Base-by-base conservation (phyloP, 2,888 invertebrate species). In the Oegoconia quadripuncta region DNA sequence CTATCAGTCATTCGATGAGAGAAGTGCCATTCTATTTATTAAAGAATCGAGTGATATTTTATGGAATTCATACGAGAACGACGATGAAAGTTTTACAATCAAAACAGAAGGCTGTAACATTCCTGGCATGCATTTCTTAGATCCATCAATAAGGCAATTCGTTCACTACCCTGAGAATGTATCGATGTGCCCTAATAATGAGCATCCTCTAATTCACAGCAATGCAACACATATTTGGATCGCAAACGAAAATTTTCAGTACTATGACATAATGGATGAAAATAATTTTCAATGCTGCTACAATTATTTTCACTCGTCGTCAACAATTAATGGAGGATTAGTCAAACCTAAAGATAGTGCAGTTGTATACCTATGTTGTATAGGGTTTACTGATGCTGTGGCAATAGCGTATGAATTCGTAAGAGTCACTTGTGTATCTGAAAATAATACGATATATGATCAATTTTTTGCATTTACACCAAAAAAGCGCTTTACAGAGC, bases 391-490 rank as follows among this genome's bases (percentile, higher is more conserved):
- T n/a, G 66, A 73, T 25, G 66, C 71, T 12, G 74, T 83, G 43
- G 66, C 77, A 55, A 74, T 90, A 18, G 55, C 63, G 3, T 79
- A 89, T 41, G 95, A 95, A 72, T 95, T 93, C 63, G 88, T 94
- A 7, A 89, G 88, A 70, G 91, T 95, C 2, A 80, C 82, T 14
- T 95, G 95, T 66, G 74, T 65, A 11, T 76, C 81, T 38, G 76
- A 76, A 2, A 61, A 65, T 17, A 74, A 73, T 34, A 75, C 48
- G 23, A 38, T 93, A 32, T 93, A 93, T 60, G 89, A 89, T 51
- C 93, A 95, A 57, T 93, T 90, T 58, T 92, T 92, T 64, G 73
- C 90, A 17, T 93, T 93, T 59, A 88, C 92, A 7, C 90, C 89
- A 15, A 70, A 88, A 50, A 86, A 77, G 53, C 55, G 61, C 13